Percentiles rank a stretch among this genome's conserved stretches.
Evolutionary conservation across 2,888 invertebrate species (phyloP).

Genomic region (Tetanocera ferruginea): DNA sequence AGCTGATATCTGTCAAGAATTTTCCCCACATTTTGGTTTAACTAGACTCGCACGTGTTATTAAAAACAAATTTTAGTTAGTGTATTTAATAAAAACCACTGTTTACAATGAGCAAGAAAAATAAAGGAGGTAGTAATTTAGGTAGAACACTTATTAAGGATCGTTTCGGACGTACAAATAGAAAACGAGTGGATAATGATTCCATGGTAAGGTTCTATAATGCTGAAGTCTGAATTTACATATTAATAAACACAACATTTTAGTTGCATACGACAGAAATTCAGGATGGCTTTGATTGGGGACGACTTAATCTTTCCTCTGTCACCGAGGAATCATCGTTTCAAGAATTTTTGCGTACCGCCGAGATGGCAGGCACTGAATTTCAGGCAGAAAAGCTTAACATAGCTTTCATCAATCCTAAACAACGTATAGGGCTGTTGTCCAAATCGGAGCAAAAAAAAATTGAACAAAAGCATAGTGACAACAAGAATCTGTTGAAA

Average conservation of each 20-base stretch:
- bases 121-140: conserved; percentile 72
- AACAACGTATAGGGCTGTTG: conserved; percentile 74
- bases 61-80: background rate
- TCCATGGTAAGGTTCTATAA: conserved; percentile 76
- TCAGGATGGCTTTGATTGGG: conserved; percentile 93
- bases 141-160: conserved; percentile 83
- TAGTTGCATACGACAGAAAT: conserved; percentile 86
- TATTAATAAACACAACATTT: background rate
- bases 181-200: conserved; percentile 78
- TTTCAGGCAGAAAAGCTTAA: conserved; percentile 93
- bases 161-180: conserved; percentile 77
- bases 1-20: background rate
- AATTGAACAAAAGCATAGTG: conserved; percentile 72
- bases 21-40: background rate
- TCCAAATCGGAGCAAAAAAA: conserved; percentile 73
- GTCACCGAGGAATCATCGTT: conserved; percentile 96
- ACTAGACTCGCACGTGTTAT: background rate
- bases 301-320: conserved; percentile 88
- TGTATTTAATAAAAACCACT: conserved; percentile 53
- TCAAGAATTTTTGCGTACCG: conserved; percentile 95
- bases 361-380: conserved; percentile 93
- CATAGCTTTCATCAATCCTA: conserved; percentile 80
- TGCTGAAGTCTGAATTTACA: background rate
- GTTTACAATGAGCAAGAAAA: conserved; percentile 79
- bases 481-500: conserved; percentile 76